Conservation (phyloP, 1,140 invertebrate genomes). For the Nephila pilipes region DNA sequence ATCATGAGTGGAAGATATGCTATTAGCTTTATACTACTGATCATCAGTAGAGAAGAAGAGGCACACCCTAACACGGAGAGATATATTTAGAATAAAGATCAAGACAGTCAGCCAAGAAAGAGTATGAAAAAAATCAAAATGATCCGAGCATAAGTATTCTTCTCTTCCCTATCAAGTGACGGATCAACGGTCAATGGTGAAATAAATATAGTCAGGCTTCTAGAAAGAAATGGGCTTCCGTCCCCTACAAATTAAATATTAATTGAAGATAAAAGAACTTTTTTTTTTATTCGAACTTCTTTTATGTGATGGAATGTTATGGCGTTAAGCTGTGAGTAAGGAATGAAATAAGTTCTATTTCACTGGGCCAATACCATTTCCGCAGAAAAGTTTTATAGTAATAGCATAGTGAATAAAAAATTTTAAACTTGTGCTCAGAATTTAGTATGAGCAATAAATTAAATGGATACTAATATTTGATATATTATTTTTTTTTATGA, state of each 20-base stretch:
- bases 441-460: too few species aligned
- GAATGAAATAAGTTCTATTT: too few species aligned
- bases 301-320: not conserved
- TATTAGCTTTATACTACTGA: slow-evolving; percentile 37
- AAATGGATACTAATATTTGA: too few species aligned
- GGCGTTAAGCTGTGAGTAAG: not conserved
- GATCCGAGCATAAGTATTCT: not conserved
- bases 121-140: not conserved
- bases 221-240: not conserved
- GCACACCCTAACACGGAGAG: slow-evolving; percentile 16
- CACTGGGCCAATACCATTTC: too few species aligned
- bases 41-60: not conserved
- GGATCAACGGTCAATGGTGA: not conserved
- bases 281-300: not conserved
- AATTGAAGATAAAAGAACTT: not conserved
- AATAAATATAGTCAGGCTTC: not conserved
- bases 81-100: slow-evolving; percentile 57
- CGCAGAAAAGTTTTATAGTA: too few species aligned
- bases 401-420: too few species aligned
- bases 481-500: too few species aligned
- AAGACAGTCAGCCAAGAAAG: slow-evolving; percentile 1
- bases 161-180: not conserved
- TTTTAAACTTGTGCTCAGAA: too few species aligned
- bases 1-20: slow-evolving; percentile 58
- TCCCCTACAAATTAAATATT: not conserved